Base-by-base conservation (phyloP, 2,888 invertebrate genomes). In the Eledona agricola region DNA sequence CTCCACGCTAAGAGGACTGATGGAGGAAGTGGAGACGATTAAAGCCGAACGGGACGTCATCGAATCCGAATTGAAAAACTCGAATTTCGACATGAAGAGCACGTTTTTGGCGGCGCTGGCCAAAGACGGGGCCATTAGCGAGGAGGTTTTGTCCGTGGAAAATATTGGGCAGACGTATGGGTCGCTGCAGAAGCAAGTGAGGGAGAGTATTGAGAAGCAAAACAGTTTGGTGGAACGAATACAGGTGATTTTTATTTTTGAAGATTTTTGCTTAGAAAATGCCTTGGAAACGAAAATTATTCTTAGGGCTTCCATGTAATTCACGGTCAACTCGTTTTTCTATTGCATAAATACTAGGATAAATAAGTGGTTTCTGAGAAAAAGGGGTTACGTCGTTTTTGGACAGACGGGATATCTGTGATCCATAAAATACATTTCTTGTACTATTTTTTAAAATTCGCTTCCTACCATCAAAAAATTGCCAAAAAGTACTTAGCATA, bases 1-100 rank as follows among this genome's bases (percentile, higher is more conserved):
- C 1, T 75, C 78, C 34, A 80, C 83, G 54, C 81, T 98, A 56
- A 83, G 88, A 57, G 77, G 78, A 34, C 81, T 96, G 49, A 91
- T 96, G 92, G 85, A 88, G 68, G 52, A 86, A 81, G 91, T 95
- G 45, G 93, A 93, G 70, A 83, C 85, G 20, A 80, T 95, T 31
- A 94, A 93, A 79, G 88, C 88, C 2, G 94, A 95, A 78, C 84
- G 97, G 29, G 96, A 96, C 76, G 86, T 84, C 2, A 84, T 96
- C 60, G 96, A 97, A 80, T 86, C 85, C 1, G 92, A 94, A 75
- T 79, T 96, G 20, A 92, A 92, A 70, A 86, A 85, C 26, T 81
- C 87, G 2, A 85, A 87, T 4, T 83, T 86, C 37, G 91, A 92
- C 71, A 92, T 96, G 86, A 89, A 92, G 71, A 82, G 84, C 12